Conservation (phyloP, 2,888 invertebrate genomes). For the Hirtodrosophila duncani region DNA sequence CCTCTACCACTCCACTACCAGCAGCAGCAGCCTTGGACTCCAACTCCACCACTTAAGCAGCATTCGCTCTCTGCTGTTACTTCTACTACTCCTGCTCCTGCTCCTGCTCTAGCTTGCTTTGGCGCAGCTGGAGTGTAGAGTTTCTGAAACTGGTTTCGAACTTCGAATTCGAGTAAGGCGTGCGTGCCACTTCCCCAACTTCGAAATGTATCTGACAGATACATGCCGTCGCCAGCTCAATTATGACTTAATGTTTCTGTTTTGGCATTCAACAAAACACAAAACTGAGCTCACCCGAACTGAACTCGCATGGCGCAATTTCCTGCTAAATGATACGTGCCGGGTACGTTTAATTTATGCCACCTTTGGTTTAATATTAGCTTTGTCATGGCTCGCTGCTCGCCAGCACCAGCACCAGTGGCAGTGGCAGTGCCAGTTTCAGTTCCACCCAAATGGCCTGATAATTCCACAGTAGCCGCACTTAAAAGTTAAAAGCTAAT, state of each 20-base stretch:
- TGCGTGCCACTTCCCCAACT: slow-evolving; percentile 43
- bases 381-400: slow-evolving; percentile 62
- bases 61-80: slow-evolving; percentile 1
- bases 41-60: slow-evolving; percentile 13
- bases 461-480: slow-evolving; percentile 53
- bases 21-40: slow-evolving; percentile 16
- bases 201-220: slow-evolving; percentile 66
- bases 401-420: not conserved
- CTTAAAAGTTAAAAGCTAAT: slow-evolving; percentile 30
- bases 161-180: slow-evolving; percentile 42
- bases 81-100: slow-evolving; percentile 29
- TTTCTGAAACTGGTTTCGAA: slow-evolving; percentile 54
- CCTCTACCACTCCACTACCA: too few species aligned
- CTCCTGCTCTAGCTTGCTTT: slow-evolving; percentile 17
- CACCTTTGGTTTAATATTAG: slow-evolving; percentile 68
- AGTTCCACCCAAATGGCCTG: slow-evolving; percentile 47
- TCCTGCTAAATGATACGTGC: slow-evolving; percentile 69
- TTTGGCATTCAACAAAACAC: slow-evolving; percentile 47
- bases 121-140: slow-evolving; percentile 29
- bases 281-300: too few species aligned
- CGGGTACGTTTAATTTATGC: slow-evolving; percentile 63
- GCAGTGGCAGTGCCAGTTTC: not conserved
- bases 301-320: slow-evolving; percentile 48
- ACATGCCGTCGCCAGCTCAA: slow-evolving; percentile 36
- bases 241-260: slow-evolving; percentile 71